A percentile compares a stretch with the other conserved stretches of the same genome.
phyloP scores from a whole-genome alignment of 2,113 vertebrate genomes.

The Oreochromis niloticus region DNA sequence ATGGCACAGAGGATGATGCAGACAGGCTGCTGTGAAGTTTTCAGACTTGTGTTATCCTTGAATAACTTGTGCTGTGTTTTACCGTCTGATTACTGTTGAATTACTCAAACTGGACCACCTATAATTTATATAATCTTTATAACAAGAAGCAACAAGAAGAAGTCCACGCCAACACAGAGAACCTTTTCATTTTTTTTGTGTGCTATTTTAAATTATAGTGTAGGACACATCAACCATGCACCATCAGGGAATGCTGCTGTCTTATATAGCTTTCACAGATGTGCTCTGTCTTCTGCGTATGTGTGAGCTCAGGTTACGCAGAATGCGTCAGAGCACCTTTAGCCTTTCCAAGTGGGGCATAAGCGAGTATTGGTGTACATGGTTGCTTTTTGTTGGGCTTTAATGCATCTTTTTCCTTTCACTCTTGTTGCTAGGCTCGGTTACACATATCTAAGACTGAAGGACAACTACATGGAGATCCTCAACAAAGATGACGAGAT shows the following conservation, averaged over 20 bases:
- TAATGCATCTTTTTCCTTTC: background rate
- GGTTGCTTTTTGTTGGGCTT: background rate
- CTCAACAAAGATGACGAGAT: constrained; percentile 88
- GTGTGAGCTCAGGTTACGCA: background rate
- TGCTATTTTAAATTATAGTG: background rate
- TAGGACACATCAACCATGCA: background rate
- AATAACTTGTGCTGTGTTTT: background rate
- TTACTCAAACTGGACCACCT: background rate
- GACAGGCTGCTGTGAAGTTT: background rate
- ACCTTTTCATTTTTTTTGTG: background rate
- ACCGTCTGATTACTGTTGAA: background rate
- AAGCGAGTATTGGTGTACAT: background rate
- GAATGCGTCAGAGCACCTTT: background rate
- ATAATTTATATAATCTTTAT: background rate
- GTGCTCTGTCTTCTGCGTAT: background rate
- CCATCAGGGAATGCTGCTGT: background rate
- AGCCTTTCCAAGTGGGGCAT: background rate
- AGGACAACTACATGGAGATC: constrained; percentile 93
- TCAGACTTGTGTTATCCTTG: background rate
- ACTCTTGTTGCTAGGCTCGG: constrained; percentile 77
- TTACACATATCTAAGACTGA: constrained; percentile 90
- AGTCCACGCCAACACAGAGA: background rate
- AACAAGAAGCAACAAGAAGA: background rate
- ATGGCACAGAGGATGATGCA: background rate
- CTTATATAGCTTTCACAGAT: background rate